phyloP scores from a whole-genome alignment of 2,888 invertebrate genomes.

The Acanthosoma haemorrhoidale region DNA sequence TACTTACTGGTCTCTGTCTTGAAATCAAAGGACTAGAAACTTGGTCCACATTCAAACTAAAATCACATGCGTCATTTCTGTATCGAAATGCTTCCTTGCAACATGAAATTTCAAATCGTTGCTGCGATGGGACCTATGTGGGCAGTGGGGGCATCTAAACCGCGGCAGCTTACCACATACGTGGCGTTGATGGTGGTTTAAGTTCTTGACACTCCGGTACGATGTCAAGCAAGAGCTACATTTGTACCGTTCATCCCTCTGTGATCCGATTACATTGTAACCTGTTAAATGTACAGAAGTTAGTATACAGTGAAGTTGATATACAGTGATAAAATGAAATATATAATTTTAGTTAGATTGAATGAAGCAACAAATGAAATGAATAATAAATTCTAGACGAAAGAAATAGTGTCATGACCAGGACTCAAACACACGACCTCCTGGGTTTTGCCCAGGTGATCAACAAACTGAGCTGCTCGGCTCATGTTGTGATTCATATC shows the following conservation, averaged over 20 bases:
- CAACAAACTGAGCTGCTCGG: too few species aligned
- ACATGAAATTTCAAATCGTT: constrained; percentile 39
- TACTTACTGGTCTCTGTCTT: too few species aligned
- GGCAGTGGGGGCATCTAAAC: constrained; percentile 48
- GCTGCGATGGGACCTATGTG: constrained; percentile 41
- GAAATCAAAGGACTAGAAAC: background rate
- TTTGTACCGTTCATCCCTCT: background rate
- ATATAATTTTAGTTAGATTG: too few species aligned
- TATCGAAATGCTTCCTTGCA: constrained; percentile 21
- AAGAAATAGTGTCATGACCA: too few species aligned
- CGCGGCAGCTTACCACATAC: constrained; percentile 39
- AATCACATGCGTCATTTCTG: background rate
- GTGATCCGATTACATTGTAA: background rate
- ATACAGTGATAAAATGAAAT: too few species aligned
- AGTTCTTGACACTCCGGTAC: constrained; percentile 44
- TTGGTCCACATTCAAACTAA: background rate
- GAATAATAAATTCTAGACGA: too few species aligned
- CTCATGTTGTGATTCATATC: too few species aligned
- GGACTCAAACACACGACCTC: too few species aligned
- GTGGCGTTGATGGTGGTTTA: constrained; percentile 43
- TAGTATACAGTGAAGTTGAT: too few species aligned
- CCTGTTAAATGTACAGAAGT: background rate
- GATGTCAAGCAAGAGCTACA: constrained; percentile 44
- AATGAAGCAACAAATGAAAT: too few species aligned
- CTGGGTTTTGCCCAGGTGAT: too few species aligned